Conservation (phyloP, 2,797 vertebrate genomes). For the Allobates femoralis region DNA sequence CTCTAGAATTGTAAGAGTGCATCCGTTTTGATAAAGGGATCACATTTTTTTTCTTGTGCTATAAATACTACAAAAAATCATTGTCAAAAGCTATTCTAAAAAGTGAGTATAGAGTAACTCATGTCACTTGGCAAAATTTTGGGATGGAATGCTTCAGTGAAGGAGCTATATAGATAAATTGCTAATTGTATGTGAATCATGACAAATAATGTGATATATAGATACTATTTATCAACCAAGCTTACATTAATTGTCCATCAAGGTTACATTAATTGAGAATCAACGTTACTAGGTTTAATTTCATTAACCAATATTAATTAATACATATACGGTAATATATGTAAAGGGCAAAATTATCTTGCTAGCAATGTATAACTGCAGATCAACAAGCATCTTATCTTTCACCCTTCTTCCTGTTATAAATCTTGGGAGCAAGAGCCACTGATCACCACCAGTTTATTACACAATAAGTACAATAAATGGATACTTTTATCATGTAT, state of each 20-base stretch:
- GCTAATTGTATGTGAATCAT: neutral
- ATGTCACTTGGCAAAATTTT: neutral
- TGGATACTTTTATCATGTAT: constrained; percentile 40
- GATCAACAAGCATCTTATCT: constrained; percentile 50
- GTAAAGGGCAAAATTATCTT: constrained; percentile 33
- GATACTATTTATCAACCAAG: neutral
- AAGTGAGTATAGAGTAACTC: neutral
- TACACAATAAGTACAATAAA: constrained; percentile 40
- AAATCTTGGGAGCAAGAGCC: constrained; percentile 49
- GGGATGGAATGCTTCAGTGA: neutral
- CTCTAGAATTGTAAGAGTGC: neutral
- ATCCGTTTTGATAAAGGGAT: neutral
- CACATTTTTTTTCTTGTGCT: neutral
- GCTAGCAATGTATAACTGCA: constrained; percentile 52
- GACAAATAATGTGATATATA: neutral
- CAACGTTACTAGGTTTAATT: neutral
- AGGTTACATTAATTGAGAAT: no score
- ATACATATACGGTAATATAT: neutral
- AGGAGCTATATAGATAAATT: neutral
- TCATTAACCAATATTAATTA: constrained; percentile 32
- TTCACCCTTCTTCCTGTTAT: constrained; percentile 45
- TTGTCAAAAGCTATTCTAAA: neutral
- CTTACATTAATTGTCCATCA: no score
- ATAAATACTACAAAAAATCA: neutral
- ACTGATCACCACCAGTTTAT: constrained; percentile 50